Base-by-base conservation (phyloP, 2,797 vertebrate species). In the Masticophis lateralis region DNA sequence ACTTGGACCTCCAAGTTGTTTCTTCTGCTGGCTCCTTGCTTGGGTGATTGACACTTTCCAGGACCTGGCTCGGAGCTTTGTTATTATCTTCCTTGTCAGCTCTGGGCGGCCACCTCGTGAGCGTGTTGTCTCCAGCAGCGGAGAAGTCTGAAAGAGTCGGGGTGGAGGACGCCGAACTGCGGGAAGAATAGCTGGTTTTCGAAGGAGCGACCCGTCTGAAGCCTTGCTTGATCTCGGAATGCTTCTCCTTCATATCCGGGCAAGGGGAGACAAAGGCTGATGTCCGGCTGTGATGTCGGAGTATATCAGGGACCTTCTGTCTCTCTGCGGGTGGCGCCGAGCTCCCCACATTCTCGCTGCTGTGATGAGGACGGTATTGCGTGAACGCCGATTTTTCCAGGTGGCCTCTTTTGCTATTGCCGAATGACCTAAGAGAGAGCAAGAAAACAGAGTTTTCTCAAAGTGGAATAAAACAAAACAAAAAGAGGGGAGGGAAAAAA, bases 271-370 rank as follows among this genome's bases (percentile, higher is more conserved):
- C 56, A n/a, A 96, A 96, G 3, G 95, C 94, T 28, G 96, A 96
- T 56, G 93, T 95, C 94, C 96, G 97, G 92, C 91, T 91, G 0
- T 94, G 93, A 8, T 96, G 96, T 55, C 97, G 97, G n/a, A 96
- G 97, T 5, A 97, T 96, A 60, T 99, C 98, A 0, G 91, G 90
- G 89, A 92, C 94, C 92, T 96, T 98, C 61, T 97, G 97, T 12
- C 95, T 97, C 92, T 98, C 98, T 0, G 95, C 94, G 6, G 96
- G 94, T 0, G 61, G 4, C 16, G 97, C 92, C 0, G 97, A 96
- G 5, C 94, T 90, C 0, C 88, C 8, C 12, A 90, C 92, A 83
- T 56, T 83, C 13, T 94, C 95, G 0, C 92, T 69, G 37, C 90
- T 86, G 92, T 89, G 94, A 10, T 22, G 93, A 94, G 96, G 94